Evolutionary conservation across 2,888 invertebrate genomes (phyloP), one percentile per base, ranked within the genome.

Genomic region (Steromphala cineraria): DNA sequence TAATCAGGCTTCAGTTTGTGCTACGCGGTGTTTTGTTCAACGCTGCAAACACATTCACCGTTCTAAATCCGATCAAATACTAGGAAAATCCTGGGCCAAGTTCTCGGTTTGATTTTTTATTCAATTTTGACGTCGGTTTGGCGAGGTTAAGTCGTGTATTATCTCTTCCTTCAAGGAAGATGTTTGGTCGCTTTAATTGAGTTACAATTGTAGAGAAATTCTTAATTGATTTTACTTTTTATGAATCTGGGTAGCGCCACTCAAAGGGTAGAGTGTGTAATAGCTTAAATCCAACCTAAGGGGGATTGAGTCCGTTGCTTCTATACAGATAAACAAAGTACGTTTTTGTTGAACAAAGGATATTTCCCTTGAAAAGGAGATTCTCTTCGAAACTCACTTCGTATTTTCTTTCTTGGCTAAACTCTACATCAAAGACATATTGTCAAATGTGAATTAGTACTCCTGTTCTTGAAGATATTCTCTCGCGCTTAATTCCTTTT

Each of bases 161-260:
- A 71, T 71, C 71, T 71, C 31, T 71, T 10, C 71, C 71, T 36
- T 31, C 40, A 19, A 40, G 71, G 71, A 71, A 71, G 71, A 71
- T 71, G 71, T 71, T 71, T 71, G 71, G 71, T 71, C 71, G 71
- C 36, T 19, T 71, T 71, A 71, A 71, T 71, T 71, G 71, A 71
- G 71, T 71, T 71, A 71, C 71, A 71, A 71, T 71, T 71, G 71
- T 71, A 71, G 71, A 36, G 36, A 71, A 71, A 71, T 71, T 71
- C 71, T 71, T 36, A 71, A 36, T 71, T 31, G 40, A 36, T 71
- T 71, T 71, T 36, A 31, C 40, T 71, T 71, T 71, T 71, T 71
- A 71, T 71, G 71, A 31, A 71, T 71, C 36, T 71, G 71, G 71
- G 31, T 71, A 40, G 36, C 40, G n/a, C 13, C 3, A n/a, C 40